A percentile compares a stretch with the other conserved stretches of the same genome.
Conservation (phyloP, 2,113 vertebrate genomes). For the Bucco capensis region DNA sequence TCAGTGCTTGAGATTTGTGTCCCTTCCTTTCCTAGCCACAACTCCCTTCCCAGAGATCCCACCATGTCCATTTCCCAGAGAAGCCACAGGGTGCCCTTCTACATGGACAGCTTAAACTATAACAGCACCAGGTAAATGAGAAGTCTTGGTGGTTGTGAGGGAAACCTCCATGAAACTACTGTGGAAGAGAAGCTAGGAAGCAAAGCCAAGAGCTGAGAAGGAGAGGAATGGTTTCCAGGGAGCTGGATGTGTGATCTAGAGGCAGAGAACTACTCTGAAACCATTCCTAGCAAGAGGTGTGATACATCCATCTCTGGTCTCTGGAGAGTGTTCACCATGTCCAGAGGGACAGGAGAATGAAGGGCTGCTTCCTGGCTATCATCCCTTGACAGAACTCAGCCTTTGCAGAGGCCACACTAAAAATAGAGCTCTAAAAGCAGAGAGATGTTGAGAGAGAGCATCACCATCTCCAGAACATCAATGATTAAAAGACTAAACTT, state of each 20-base stretch:
- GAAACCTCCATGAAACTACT: not conserved
- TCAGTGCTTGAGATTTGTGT: slow-evolving; percentile 10
- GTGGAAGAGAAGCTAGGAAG: not conserved
- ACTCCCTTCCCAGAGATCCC: slow-evolving; percentile 37
- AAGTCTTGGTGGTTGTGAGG: not conserved
- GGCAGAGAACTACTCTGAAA: not conserved
- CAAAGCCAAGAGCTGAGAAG: not conserved
- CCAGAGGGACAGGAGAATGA: not conserved
- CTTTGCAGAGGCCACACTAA: not conserved
- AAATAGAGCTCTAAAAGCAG: not conserved
- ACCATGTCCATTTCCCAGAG: slow-evolving; percentile 8
- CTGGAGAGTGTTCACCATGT: not conserved
- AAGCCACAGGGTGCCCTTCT: slow-evolving; percentile 67
- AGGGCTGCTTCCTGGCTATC: not conserved
- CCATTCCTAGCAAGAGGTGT: not conserved
- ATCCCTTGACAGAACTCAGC: not conserved
- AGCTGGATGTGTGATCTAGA: not conserved
- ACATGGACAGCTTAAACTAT: slow-evolving; percentile 54
- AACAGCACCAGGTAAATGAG: slow-evolving; percentile 49
- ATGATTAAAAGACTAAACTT: not conserved
- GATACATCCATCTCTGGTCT: not conserved
- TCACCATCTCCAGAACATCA: not conserved
- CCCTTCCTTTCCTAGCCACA: slow-evolving; percentile 19
- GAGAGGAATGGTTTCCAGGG: not conserved
- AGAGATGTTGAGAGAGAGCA: not conserved